Conservation (phyloP, 23 tunicate species). For the Styela plicata region DNA sequence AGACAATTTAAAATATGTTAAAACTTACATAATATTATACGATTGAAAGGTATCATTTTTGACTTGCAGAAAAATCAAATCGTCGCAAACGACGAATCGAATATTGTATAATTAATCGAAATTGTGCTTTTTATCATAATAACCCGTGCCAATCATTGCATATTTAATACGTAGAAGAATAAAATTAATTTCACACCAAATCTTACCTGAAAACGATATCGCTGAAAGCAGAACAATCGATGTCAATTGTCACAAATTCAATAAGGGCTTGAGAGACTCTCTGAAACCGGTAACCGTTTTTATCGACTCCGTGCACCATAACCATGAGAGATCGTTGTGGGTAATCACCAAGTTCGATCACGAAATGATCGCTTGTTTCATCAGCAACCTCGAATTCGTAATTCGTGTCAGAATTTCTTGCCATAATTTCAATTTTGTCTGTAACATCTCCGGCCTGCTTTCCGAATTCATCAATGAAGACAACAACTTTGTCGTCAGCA, state of each 20-base stretch:
- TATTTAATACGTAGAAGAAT: no score
- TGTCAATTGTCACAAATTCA: constrained; percentile 34
- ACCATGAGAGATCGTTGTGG: constrained; percentile 23
- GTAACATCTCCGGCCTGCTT: constrained; percentile 26
- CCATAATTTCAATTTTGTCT: constrained; percentile 10
- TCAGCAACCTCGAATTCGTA: constrained; percentile 4
- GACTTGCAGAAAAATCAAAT: no score
- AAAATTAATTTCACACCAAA: no score
- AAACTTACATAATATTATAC: no score
- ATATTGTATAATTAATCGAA: no score
- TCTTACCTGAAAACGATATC: constrained; percentile 43
- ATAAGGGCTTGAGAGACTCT: constrained; percentile 17
- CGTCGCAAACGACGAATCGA: no score
- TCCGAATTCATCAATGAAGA: constrained; percentile 38
- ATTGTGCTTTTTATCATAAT: no score
- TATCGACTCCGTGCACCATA: constrained; percentile 25
- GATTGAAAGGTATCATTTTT: no score
- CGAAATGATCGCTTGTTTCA: background rate
- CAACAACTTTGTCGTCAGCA: constrained; percentile 20
- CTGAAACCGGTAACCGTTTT: constrained; percentile 27
- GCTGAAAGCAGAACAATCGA: constrained; percentile 30
- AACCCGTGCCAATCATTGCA: no score
- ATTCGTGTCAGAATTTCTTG: background rate
- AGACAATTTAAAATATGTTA: no score
- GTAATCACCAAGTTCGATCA: background rate